Evolutionary conservation across 2,888 invertebrate genomes (phyloP), one percentile per base, ranked within the genome.

Genomic region (Ectemnius continuus): DNA sequence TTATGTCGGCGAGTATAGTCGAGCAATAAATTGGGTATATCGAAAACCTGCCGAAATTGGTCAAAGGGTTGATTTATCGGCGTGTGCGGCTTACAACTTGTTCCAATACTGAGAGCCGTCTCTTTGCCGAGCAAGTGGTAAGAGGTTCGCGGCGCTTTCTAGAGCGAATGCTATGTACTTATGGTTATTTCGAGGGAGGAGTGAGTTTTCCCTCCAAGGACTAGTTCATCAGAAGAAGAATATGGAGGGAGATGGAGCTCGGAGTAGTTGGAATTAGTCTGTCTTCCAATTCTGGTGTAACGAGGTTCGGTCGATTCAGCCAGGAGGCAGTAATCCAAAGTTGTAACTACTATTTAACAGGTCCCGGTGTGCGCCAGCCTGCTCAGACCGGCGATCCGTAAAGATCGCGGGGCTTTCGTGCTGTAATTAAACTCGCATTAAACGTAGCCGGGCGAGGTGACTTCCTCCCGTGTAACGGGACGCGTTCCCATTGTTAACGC

Each of bases 401-500:
- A 18, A 36, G 18, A 52, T 28, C n/a, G 16, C 13, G 52, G 8
- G 13, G 28, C 36, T 52, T 45, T 26, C 20, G 14, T 28, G 20
- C 14, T 28, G 57, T 56, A 57, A 64, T 64, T 64, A 64, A 26
- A 18, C 45, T 64, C 36, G 45, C 64, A 36, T 64, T 57, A 14
- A 64, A 52, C n/a, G 47, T 47, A 14, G 16, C 52, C 14, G 52
- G 52, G 20, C 16, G 14, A 58, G 20, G 58, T 58, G 58, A 58
- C 36, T 36, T 36, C 36, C 36, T 36, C 11, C 36, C 36, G 6
- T 36, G 36, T 36, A 36, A 36, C 36, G 36, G 6, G 36, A 36
- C 36, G 11, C 36, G 36, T 36, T 36, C 36, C 36, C 36, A 36
- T 36, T 36, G 36, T 36, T 36, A 36, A 36, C 36, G 36, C 36